These are phyloP conservation scores for Bostrychus sinensis DNA, from an alignment of 2,113 vertebrate species.

Conservation along the genomic window DNA sequence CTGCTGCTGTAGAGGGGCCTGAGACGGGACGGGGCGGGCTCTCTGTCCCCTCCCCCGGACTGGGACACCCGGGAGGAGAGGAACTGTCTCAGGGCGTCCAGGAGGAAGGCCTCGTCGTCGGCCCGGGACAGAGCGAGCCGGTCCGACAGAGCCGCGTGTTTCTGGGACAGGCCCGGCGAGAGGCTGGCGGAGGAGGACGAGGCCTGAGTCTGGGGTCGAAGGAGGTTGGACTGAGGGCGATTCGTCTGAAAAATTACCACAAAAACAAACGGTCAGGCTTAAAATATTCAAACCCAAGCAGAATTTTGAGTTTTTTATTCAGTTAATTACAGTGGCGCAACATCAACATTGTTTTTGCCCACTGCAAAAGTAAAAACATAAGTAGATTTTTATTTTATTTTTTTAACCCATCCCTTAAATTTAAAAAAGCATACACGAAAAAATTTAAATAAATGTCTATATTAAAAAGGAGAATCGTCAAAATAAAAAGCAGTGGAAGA, in stretches of 20 bases:
- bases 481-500: too few species aligned
- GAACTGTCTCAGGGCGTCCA: constrained; percentile 77
- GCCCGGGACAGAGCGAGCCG: constrained; percentile 35
- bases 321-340: too few species aligned
- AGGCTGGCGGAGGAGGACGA: constrained; percentile 55
- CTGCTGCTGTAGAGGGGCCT: constrained; percentile 44
- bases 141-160: constrained; percentile 6
- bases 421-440: too few species aligned
- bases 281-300: too few species aligned
- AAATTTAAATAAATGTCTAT: too few species aligned
- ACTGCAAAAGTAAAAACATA: too few species aligned
- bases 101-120: constrained; percentile 67
- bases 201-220: constrained; percentile 55
- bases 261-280: too few species aligned
- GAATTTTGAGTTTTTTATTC: too few species aligned
- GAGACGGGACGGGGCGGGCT: constrained; percentile 29
- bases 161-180: constrained; percentile 41
- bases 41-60: constrained; percentile 47
- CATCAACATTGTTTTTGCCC: too few species aligned
- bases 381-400: too few species aligned
- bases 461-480: too few species aligned
- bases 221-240: constrained; percentile 65
- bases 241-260: constrained; percentile 64
- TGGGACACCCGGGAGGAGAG: constrained; percentile 70
- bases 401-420: too few species aligned